These are phyloP conservation scores for Glaucopsyche alexis DNA, from an alignment of 2,888 invertebrate species.

Conservation along the genomic window DNA sequence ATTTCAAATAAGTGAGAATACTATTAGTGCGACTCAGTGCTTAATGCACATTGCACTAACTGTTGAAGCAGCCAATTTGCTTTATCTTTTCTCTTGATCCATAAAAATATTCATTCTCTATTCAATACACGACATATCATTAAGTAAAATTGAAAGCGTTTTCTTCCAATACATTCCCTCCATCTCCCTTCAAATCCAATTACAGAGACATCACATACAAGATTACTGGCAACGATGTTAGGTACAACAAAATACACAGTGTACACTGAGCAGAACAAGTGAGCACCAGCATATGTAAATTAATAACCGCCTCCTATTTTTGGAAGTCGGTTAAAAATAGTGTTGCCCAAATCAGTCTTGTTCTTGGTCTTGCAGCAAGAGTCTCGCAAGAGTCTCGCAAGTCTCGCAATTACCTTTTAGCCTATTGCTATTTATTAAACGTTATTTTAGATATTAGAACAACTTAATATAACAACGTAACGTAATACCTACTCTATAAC, in stretches of 20 bases:
- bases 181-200: background rate
- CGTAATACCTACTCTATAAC: too few species aligned
- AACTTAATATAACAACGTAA: too few species aligned
- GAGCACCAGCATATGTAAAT: background rate
- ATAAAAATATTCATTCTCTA: background rate
- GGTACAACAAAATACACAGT: background rate
- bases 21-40: background rate
- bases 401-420: too few species aligned
- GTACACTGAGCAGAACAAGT: background rate
- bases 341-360: too few species aligned
- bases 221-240: background rate
- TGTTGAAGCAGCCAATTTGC: background rate
- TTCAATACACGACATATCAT: background rate
- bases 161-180: conserved; percentile 2
- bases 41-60: background rate
- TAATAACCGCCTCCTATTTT: too few species aligned
- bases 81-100: too few species aligned
- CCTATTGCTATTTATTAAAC: too few species aligned
- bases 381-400: too few species aligned
- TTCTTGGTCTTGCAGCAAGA: too few species aligned
- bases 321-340: too few species aligned
- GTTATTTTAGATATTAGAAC: too few species aligned
- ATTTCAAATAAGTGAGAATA: background rate
- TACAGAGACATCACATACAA: background rate
- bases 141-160: conserved; percentile 6